Evolutionary conservation across 2,113 vertebrate species (phyloP), one percentile per base, ranked within the genome.

Genomic region (Tachysurus vachellii): DNA sequence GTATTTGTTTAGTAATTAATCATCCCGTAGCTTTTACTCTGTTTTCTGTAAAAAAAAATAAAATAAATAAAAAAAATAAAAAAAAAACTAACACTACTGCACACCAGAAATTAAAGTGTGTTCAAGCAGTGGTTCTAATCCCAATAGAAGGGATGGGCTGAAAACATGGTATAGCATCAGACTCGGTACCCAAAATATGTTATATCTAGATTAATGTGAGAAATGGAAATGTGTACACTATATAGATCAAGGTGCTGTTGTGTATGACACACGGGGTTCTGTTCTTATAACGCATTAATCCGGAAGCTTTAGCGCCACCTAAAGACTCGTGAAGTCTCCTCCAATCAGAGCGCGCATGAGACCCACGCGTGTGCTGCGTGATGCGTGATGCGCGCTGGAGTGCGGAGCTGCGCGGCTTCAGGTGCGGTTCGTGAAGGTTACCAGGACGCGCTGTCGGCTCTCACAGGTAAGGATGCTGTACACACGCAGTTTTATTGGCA

Each of bases 391-490:
- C 17, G 79, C 88, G 90, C 86, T 87, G 89, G 90, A 90, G 93
- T 92, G 93, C 93, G 91, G 91, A 89, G 90, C 87, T 92, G 53
- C 79, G 57, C 31, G 31, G 93, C 93, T 70, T 92, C 91, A 93
- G 93, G 93, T 91, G 92, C 79, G 93, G 91, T 76, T 91, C 90
- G 89, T 90, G 91, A 92, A 93, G 93, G 93, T 90, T 91, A 90
- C 88, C 86, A 88, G 87, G 91, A 92, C 91, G 61, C 82, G 91
- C 90, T 76, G 88, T 88, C 91, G 88, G 86, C 84, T 73, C 81
- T 91, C 62, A 44, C 92, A 94, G 95, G 95, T 96, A 93, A 95
- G 93, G 59, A 86, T 62, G 42, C 77, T 54, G 26, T 14, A 21
- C 36, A 31, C 70, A 31, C 70, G 3, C 26, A 28, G 82, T 12